Percentiles rank a stretch among this genome's conserved stretches.
These are phyloP conservation scores for Synanthedon tipuliformis DNA, from an alignment of 2,888 invertebrate species.

Conservation along the genomic window DNA sequence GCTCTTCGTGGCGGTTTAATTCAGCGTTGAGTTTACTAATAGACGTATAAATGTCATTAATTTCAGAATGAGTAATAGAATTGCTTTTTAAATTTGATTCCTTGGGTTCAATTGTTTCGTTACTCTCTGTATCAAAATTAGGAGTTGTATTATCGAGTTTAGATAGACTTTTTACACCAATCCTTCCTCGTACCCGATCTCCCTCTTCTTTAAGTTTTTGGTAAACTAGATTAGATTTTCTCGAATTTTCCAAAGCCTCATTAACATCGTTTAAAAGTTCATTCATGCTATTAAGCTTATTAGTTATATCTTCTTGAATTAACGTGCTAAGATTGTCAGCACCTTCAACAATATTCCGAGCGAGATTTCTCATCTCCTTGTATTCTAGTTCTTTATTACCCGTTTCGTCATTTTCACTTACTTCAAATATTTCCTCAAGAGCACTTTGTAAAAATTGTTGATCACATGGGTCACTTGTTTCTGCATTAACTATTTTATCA, in stretches of 20 bases:
- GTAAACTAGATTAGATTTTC: slow-evolving; percentile 45
- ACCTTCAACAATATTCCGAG: slow-evolving; percentile 51
- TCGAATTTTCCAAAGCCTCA: slow-evolving; percentile 51
- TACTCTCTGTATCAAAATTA: background rate
- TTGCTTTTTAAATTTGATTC: slow-evolving; percentile 5
- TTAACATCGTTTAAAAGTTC: slow-evolving; percentile 59
- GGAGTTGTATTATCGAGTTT: background rate
- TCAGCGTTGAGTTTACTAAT: slow-evolving; percentile 47
- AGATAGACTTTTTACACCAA: background rate
- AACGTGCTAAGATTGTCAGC: slow-evolving; percentile 56
- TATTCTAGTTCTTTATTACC: slow-evolving; percentile 44
- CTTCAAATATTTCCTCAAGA: slow-evolving; percentile 38
- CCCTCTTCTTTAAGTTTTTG: slow-evolving; percentile 43
- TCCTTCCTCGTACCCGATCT: slow-evolving; percentile 7
- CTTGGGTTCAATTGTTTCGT: slow-evolving; percentile 1
- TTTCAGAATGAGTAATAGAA: slow-evolving; percentile 34
- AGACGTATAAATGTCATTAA: slow-evolving; percentile 47
- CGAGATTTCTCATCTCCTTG: slow-evolving; percentile 51
- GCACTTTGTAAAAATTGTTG: slow-evolving; percentile 39
- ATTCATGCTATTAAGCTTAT: slow-evolving; percentile 61
- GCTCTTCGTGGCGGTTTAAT: slow-evolving; percentile 42
- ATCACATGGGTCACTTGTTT: slow-evolving; percentile 34
- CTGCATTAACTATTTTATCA: slow-evolving; percentile 6
- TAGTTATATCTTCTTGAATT: slow-evolving; percentile 57
- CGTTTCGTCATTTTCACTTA: slow-evolving; percentile 24